Base-by-base conservation (phyloP, 2,888 invertebrate species). In the Metacarcinus magister region DNA sequence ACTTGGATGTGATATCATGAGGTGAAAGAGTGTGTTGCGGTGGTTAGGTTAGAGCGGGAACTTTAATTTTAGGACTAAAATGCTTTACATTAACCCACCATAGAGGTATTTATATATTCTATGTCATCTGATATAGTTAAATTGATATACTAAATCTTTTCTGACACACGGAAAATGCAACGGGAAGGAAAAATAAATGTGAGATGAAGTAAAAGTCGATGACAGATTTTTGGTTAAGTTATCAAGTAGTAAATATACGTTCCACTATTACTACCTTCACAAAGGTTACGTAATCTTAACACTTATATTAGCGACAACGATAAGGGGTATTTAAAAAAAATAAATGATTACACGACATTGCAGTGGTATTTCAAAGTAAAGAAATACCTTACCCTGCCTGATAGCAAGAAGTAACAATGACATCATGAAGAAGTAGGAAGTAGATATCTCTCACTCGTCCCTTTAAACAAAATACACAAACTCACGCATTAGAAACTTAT, bases 11-110 rank as follows among this genome's bases (percentile, higher is more conserved):
- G 60, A 67, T 39, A 44, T n/a, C 60, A 32, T 60, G 54, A 43
- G 90, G 90, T 90, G 54, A 89, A 43, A 90, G 90, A 90, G 39
- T 4, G 94, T 90, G 16, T n/a, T 32, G 54, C 60, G 94, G 94
- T 48, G 32, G 3, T 90, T 60, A 43, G 46, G 75, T 39, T 7
- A 82, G 2, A 39, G 93, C 93, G 93, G 75, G 75, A 93, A 82
- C 75, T 93, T 93, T 75, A 75, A 93, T 82, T 93, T 93, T 28
- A 93, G 90, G 90, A 90, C 90, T n/a, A n/a, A 54, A 8, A 32
- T 28, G 82, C 60, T 93, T 89, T 93, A 87, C 54, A 89, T n/a
- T 48, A 23, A 23, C 43, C 10, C 90, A 54, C 16, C 90, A 89
- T 39, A 82, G 39, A 7, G 0, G 23, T 39, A 89, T 89, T 16